Base-by-base conservation (phyloP, 2,888 invertebrate genomes). In the Melangyna quadrimaculata region DNA sequence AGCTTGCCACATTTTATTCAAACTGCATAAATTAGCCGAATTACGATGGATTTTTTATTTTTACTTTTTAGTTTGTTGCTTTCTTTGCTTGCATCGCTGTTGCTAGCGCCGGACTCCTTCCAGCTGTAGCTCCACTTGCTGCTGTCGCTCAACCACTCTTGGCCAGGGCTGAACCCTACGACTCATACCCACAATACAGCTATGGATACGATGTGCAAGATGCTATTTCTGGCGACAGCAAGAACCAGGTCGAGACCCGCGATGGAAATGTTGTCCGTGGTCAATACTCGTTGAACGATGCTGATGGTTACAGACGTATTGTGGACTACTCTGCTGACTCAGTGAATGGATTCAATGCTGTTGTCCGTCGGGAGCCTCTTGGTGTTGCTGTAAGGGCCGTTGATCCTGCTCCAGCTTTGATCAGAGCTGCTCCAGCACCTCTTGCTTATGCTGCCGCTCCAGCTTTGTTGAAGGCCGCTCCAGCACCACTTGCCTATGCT, bases 191-290 rank as follows among this genome's bases (percentile, higher is more conserved):
- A 32, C 92, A 92, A 87, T 92, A 92, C 89, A 91, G 90, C 70
- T 93, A 90, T 43, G 91, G 91, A 61, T 93, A 93, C 81, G 92
- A 93, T 82, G 91, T 92, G 22, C 92, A 92, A 86, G 92, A 93
- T 86, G 89, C 90, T 24, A 87, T 92, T 8, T 91, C 92, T 10
- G 92, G 92, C 40, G 92, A 93, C 67, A 91, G 91, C 3, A 93
- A 93, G 89, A 91, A 88, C 53, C 91, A 91, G 87, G 91, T 92
- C 37, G 92, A 92, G 88, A 90, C 89, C 53, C 92, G 92, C 43
- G 91, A 92, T 78, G 92, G 92, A 65, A 91, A 91, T 80, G 88
- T 92, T 43, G 92, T 92, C 6, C 91, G 91, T 87, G 92, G 92
- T 40, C 92, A 92, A 87, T 92, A 92, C 89, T 92, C 92, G 10